Evolutionary conservation across 2,113 vertebrate genomes (phyloP), one percentile per base, ranked within the genome.

Genomic region (Brienomyrus longianalis): DNA sequence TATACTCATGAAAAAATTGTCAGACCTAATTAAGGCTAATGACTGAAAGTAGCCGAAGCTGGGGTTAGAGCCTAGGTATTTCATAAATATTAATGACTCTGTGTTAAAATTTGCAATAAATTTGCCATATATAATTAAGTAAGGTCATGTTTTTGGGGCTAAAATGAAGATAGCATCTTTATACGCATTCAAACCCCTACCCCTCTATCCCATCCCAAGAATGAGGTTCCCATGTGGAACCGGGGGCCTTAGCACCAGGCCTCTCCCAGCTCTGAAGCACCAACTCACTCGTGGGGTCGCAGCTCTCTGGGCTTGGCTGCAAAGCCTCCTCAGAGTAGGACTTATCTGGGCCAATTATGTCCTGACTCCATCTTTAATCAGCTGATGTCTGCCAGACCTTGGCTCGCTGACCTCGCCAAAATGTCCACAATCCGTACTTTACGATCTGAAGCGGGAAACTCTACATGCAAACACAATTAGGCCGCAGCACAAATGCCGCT

Each of bases 401-500:
- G 35, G 74, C 15, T 8, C 74, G 35, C 35, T 43, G 31, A 80
- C 74, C 74, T 43, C 5, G 74, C 74, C 74, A 43, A 80, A 43
- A 43, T n/a, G 35, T 80, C 74, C 74, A 39, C 31, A 11, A 39
- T 80, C 35, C 31, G 11, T 80, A 8, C 85, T 86, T 48, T n/a
- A 27, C 85, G 74, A 80, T 43, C 35, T 80, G 35, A 80, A 17
- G 3, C 43, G 13, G 74, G 35, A 11, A 43, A 43, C 15, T 6
- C 74, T 43, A 80, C 74, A 80, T 77, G 70, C 70, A 19, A 77
- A 77, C 70, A 77, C 27, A 77, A 77, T 80, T 80, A 80, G 74
- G 6, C 31, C 74, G 19, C 17, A 17, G 15, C 74, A 80, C 74
- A 86, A 21, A 86, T 54, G 27, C 85, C 1, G 84, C 85, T 31